phyloP scores from a whole-genome alignment of 2,797 vertebrate species.

The Enteromius paludinosus region DNA sequence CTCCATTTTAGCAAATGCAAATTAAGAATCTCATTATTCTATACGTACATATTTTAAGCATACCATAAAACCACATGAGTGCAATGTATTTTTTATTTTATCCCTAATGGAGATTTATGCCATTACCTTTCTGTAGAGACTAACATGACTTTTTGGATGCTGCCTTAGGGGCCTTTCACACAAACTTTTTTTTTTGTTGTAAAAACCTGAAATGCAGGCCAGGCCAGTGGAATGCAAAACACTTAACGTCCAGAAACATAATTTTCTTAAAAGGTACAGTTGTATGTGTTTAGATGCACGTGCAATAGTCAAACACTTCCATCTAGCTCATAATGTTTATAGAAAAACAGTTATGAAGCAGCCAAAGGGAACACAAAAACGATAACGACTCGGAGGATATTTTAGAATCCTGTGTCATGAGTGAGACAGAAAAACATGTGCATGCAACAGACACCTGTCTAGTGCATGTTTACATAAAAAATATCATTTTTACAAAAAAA shows the following conservation, averaged over 20 bases:
- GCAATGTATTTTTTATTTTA: background rate
- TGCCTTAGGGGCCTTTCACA: background rate
- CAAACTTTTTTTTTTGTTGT: background rate
- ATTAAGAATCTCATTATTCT: background rate
- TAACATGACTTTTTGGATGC: background rate
- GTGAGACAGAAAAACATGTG: background rate
- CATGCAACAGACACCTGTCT: background rate
- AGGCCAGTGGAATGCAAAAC: background rate
- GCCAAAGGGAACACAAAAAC: background rate
- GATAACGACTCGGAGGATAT: too few species aligned
- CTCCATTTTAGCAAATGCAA: background rate
- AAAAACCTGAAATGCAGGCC: background rate
- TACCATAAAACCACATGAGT: background rate
- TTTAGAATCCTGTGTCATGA: background rate
- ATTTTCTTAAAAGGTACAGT: background rate
- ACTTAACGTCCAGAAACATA: background rate
- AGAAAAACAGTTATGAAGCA: background rate
- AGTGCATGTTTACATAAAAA: background rate
- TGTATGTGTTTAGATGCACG: background rate
- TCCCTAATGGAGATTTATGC: background rate
- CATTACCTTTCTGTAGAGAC: background rate
- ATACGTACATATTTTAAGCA: background rate
- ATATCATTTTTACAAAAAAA: background rate
- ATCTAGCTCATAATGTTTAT: background rate
- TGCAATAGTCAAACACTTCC: background rate